Evolutionary conservation across 2,888 invertebrate species (phyloP).

Genomic region (Fabriciana adippe): DNA sequence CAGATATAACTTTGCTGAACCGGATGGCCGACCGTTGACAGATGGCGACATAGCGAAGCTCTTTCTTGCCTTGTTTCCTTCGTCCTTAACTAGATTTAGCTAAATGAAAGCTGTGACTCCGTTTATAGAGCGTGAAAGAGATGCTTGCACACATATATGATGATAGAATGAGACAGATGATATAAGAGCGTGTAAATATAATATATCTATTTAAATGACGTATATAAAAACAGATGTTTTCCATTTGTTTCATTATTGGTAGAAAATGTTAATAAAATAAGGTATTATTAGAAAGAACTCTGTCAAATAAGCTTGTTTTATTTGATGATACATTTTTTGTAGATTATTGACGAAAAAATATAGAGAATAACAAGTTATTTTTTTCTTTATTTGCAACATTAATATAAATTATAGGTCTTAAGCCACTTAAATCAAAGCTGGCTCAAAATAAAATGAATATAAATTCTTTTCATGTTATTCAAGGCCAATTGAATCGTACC

Average conservation of each 20-base stretch:
- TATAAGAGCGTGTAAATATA: background rate
- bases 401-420: background rate
- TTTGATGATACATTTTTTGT: too few species aligned
- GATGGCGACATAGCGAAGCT: slow-evolving; percentile 66
- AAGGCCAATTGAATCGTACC: slow-evolving; percentile 10
- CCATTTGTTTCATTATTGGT: too few species aligned
- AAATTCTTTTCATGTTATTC: background rate
- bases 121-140: slow-evolving; percentile 44
- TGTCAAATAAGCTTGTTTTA: too few species aligned
- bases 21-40: slow-evolving; percentile 65
- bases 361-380: too few species aligned
- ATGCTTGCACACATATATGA: slow-evolving; percentile 6
- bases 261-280: too few species aligned
- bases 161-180: background rate
- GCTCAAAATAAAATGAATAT: background rate
- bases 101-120: slow-evolving; percentile 62
- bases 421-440: background rate
- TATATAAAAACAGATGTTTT: too few species aligned
- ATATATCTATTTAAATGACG: background rate
- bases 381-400: background rate
- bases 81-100: slow-evolving; percentile 69
- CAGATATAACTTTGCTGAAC: slow-evolving; percentile 42
- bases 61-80: slow-evolving; percentile 68
- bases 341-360: too few species aligned
- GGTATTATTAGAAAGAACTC: too few species aligned